Base-by-base conservation (phyloP, 2,888 invertebrate species). In the Carterocephalus palaemon region DNA sequence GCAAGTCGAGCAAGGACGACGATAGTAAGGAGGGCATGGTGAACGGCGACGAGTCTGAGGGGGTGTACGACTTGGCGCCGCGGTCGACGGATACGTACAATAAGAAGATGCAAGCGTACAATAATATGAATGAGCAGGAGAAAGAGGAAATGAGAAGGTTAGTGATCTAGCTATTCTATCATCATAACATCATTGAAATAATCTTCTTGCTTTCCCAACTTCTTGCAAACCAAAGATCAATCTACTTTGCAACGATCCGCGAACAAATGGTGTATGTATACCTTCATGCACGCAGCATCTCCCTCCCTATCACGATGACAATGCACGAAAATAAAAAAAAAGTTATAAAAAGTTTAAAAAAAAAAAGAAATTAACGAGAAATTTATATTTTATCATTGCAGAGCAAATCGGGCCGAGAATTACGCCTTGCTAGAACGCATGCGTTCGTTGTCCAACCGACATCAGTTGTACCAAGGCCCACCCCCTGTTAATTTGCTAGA, bases 401-500 rank as follows among this genome's bases (percentile, higher is more conserved):
- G 87, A 54, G 81, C 71, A 20, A 86, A 86, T 46, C 72, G 83
- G 4, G 87, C 71, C 0, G 87, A 88, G 33, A 88, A 88, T 55
- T 88, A 83, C 52, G 87, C 86, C 34, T 51, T 86, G n/a, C 54
- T 88, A 32, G 85, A 86, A 45, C 71, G 84, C 0, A 85, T 85
- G 85, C 59, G 87, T 17, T 74, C 88, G 49, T 54, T 86, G 58
- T 75, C 80, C 54, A 76, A 79, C 63, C 56, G 88, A 61, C 70
- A 83, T 66, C 67, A 88, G 65, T 65, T 82, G 57, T 71, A 88
- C 63, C 87, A 79, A 63, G 69, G 88, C 22, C 75, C 89, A 55
- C 75, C 87, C 57, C 89, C 90, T 1, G 90, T 90, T 80, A 92
- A 91, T 60, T 73, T 90, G 54, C 72, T 95, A 34, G 92, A 93